These are phyloP conservation scores for Variabilichromis moorii DNA, from an alignment of 2,113 vertebrate genomes.

Conservation along the genomic window DNA sequence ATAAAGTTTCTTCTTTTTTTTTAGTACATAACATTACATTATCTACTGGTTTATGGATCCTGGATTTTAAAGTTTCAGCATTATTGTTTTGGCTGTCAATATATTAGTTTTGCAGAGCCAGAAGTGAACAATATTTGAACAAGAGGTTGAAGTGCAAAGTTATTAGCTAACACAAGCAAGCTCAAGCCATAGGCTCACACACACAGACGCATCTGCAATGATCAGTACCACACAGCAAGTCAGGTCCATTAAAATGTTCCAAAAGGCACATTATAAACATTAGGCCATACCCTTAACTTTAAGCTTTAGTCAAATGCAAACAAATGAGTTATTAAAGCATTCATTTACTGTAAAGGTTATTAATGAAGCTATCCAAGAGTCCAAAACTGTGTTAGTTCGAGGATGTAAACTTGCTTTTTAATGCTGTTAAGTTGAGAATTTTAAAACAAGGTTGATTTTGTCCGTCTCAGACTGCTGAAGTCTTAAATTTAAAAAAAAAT, in stretches of 20 bases:
- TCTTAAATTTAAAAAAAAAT: background rate
- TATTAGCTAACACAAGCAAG: background rate
- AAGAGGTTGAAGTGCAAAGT: background rate
- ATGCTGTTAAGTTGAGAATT: background rate
- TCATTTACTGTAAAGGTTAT: background rate
- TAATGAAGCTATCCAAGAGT: background rate
- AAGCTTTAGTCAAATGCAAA: background rate
- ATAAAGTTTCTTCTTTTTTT: background rate
- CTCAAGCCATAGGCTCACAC: background rate
- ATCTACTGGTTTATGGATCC: background rate
- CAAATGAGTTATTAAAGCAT: background rate
- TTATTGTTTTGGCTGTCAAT: background rate
- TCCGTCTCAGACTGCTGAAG: background rate
- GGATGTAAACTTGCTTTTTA: background rate
- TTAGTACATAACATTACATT: background rate
- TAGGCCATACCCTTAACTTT: background rate
- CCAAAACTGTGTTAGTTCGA: accelerated
- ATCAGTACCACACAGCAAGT: background rate
- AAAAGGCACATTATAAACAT: background rate
- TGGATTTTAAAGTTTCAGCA: background rate
- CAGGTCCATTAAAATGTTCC: background rate
- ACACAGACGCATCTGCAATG: background rate
- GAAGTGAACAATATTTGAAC: background rate
- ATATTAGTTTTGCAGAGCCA: background rate
- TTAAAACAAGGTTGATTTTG: background rate